Evolutionary conservation across 1,140 invertebrate species (phyloP), one percentile per base, ranked within the genome.

Genomic region (Marisa cornuarietis): DNA sequence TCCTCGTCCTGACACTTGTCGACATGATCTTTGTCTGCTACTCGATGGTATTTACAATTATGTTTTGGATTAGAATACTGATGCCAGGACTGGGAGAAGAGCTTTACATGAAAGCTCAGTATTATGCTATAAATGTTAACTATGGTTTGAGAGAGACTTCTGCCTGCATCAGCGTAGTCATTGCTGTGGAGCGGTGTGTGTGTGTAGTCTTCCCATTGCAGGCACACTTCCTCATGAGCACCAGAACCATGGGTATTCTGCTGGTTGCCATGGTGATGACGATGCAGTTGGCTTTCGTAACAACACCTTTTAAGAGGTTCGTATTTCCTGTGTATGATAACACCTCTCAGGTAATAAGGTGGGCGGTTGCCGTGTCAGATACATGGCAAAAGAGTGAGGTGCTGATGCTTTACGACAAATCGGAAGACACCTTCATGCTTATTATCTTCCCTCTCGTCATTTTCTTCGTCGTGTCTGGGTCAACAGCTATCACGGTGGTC

Each of bases 151-250:
- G 65, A 68, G 22, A n/a, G 65, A 31, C 65, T 14, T 68, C 65
- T 5, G 13, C 65, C 65, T 68, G 65, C 13, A 68, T 68, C 65
- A 68, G n/a, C 10, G 26, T 4, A 11, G 3, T 68, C 2, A 31
- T 68, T n/a, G 65, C 65, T 24, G 65, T 68, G 22, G 65, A 68
- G 65, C 65, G 65, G 11, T 68, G 65, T 68, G 65, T 68, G 3
- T 68, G 65, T 68, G 65, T 68, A 10, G 65, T 68, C 14, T 13
- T 68, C 10, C 65, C 65, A 22, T 3, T 68, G 1, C 65, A 22
- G 0, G 65, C 65, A 13, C 13, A n/a, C n/a, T 68, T 22, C 65
- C 22, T 68, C 65, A 68, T 68, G 65, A 68, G n/a, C 13, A 68
- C 65, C 22, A 68, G 65, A 68, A 68, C 65, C 65, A 68, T 68